These are phyloP conservation scores for Phalacrocorax pelagicus DNA, from an alignment of 2,113 vertebrate species.

Conservation along the genomic window DNA sequence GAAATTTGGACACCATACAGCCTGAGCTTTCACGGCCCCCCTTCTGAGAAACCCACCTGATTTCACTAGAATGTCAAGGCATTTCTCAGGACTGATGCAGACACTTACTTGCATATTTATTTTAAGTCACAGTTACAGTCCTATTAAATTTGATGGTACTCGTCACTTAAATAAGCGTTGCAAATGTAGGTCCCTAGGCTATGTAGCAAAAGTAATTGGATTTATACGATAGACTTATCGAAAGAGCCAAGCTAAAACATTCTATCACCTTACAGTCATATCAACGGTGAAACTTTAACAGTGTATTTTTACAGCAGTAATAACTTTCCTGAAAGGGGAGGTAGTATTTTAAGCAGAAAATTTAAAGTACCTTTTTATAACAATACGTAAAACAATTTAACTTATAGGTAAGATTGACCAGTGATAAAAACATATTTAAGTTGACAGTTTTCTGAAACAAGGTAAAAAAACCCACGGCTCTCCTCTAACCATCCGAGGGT, in stretches of 20 bases:
- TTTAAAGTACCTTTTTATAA: background rate
- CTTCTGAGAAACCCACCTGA: background rate
- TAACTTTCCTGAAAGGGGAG: background rate
- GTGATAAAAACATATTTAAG: background rate
- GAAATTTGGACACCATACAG: background rate
- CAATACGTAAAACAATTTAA: background rate
- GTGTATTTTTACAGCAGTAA: background rate
- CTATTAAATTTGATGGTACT: background rate
- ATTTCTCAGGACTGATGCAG: background rate
- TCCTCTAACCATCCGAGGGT: background rate
- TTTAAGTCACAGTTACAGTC: background rate
- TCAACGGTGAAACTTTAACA: background rate
- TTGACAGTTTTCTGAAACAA: background rate
- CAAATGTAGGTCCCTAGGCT: background rate
- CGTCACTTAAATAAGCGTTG: background rate
- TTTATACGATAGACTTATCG: background rate
- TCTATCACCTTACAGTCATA: background rate
- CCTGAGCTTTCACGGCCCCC: background rate
- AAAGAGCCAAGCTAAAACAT: background rate
- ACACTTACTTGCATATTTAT: background rate
- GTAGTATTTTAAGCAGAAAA: background rate
- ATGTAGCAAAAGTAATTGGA: background rate
- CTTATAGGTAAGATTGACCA: background rate
- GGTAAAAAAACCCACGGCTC: background rate
- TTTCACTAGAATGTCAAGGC: background rate